Evolutionary conservation across 2,888 invertebrate species (phyloP).

Genomic region (Anoplius nigerrimus): DNA sequence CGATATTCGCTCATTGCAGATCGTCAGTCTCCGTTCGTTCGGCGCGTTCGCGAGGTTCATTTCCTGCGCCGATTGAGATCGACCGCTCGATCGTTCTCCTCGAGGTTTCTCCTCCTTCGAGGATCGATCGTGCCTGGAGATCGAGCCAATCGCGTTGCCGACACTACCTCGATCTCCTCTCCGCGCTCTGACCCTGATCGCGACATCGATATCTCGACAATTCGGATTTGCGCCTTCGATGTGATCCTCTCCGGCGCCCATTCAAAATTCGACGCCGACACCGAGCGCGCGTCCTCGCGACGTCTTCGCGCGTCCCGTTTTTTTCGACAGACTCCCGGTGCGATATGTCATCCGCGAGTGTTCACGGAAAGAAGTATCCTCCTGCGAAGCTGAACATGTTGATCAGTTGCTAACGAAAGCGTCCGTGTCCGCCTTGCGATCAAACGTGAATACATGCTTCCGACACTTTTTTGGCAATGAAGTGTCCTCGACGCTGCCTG

Average conservation of each 20-base stretch:
- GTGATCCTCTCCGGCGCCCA: too few species aligned
- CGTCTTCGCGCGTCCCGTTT: too few species aligned
- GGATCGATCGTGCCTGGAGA: too few species aligned
- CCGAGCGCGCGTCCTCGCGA: not conserved
- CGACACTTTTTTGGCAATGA: constrained; percentile 44
- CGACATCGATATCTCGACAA: not conserved
- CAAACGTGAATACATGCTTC: not conserved
- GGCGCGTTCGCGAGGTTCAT: constrained; percentile 27
- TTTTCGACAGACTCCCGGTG: too few species aligned
- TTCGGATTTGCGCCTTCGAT: too few species aligned
- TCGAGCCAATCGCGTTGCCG: constrained; percentile 32
- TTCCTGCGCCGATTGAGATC: constrained; percentile 26
- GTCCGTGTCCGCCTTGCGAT: too few species aligned
- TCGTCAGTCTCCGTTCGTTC: constrained; percentile 33
- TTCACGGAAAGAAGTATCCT: too few species aligned
- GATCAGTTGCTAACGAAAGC: too few species aligned
- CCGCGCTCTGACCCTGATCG: not conserved
- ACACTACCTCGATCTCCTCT: constrained; percentile 4
- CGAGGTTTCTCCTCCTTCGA: constrained; percentile 41
- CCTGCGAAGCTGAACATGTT: too few species aligned
- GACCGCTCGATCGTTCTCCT: constrained; percentile 61
- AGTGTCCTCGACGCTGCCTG: constrained; percentile 42
- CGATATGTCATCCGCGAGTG: not conserved
- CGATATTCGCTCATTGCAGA: constrained; percentile 36
- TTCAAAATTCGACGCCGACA: too few species aligned